phyloP scores from a whole-genome alignment of 2,113 vertebrate species.

The Laterallus jamaicensis region DNA sequence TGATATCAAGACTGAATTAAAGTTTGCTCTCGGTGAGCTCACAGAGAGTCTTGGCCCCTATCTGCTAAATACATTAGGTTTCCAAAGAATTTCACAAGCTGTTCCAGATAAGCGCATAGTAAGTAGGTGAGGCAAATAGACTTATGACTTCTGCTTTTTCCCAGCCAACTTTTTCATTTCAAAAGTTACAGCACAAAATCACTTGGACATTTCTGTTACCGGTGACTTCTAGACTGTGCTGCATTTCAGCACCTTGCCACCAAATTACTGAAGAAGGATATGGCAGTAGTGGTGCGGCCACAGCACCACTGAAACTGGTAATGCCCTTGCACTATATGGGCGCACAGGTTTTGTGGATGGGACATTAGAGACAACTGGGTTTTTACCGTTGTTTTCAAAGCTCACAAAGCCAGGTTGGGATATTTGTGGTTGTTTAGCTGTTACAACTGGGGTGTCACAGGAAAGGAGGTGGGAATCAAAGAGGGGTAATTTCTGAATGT shows the following conservation, averaged over 20 bases:
- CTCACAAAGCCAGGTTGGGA: not conserved
- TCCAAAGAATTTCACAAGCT: conserved; percentile 52
- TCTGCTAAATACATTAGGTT: conserved; percentile 28
- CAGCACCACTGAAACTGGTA: not conserved
- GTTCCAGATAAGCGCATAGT: conserved; percentile 38
- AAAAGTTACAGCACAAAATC: conserved; percentile 41
- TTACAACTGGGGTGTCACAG: not conserved
- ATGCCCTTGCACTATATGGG: not conserved
- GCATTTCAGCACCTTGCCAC: accelerated
- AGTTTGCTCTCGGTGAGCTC: not conserved
- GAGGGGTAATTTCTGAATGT: not conserved
- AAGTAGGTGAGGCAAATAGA: conserved; percentile 62
- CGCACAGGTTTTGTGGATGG: not conserved
- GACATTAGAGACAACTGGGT: accelerated
- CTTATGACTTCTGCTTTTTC: conserved; percentile 30
- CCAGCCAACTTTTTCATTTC: not conserved
- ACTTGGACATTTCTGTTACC: conserved; percentile 9
- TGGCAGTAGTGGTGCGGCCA: accelerated
- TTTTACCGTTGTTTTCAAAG: not conserved
- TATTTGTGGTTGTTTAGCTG: not conserved
- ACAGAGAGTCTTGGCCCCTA: not conserved
- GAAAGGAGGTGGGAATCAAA: not conserved
- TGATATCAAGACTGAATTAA: conserved; percentile 5
- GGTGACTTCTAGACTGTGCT: not conserved
- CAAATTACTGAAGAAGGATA: not conserved